Evolutionary conservation across 2,797 vertebrate species (phyloP).

Genomic region (Clarias platycephalus): DNA sequence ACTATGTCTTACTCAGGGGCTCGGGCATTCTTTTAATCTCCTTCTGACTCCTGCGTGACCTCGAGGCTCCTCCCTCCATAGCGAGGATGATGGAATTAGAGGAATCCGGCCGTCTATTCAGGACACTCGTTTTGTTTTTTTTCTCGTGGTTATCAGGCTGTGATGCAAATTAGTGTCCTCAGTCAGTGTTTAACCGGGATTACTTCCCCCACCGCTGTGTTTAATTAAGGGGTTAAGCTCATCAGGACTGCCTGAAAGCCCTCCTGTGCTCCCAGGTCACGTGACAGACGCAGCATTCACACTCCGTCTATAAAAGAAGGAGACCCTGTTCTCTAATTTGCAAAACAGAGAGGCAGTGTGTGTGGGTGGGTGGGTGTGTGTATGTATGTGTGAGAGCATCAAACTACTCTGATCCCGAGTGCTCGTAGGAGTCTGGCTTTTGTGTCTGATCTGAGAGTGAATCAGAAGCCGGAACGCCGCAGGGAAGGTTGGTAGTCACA

Average conservation of each 20-base stretch:
- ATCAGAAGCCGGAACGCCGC: not conserved
- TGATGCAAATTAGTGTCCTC: constrained; percentile 56
- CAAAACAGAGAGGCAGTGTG: constrained; percentile 37
- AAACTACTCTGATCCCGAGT: constrained; percentile 48
- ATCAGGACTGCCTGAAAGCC: constrained; percentile 50
- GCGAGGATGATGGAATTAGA: not conserved
- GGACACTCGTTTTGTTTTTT: not conserved
- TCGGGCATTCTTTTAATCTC: constrained; percentile 65
- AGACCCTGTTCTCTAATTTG: constrained; percentile 62
- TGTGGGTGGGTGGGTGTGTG: not conserved
- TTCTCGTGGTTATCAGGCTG: constrained; percentile 54
- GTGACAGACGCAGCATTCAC: constrained; percentile 62
- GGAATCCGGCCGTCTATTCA: not conserved
- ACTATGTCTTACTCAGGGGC: constrained; percentile 88
- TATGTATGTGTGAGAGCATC: constrained; percentile 32
- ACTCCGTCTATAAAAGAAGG: constrained; percentile 56
- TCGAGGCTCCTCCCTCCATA: constrained; percentile 45
- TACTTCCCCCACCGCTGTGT: constrained; percentile 68
- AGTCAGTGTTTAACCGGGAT: constrained; percentile 60
- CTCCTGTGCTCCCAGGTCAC: constrained; percentile 53
- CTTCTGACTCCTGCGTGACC: constrained; percentile 74
- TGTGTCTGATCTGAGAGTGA: not conserved
- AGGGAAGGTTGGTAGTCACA: not conserved
- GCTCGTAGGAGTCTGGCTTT: not conserved
- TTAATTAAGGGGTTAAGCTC: constrained; percentile 76